These are phyloP conservation scores for Leucoraja ocellata DNA, from an alignment of 2,797 vertebrate genomes.

Conservation along the genomic window DNA sequence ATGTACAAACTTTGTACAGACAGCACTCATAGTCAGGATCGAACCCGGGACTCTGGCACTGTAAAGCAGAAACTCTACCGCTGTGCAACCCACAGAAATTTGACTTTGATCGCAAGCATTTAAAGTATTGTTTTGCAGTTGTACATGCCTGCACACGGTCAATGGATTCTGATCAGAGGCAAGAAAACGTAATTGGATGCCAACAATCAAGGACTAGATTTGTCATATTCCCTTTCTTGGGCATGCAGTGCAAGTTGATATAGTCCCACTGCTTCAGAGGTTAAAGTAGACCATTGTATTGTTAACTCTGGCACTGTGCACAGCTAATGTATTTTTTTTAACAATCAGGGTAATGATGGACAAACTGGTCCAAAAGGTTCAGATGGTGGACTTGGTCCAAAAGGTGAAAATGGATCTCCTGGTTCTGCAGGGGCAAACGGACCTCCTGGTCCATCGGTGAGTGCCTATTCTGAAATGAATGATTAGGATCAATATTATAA, in stretches of 20 bases:
- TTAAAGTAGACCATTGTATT: background rate
- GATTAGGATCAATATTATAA: background rate
- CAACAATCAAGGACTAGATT: too few species aligned
- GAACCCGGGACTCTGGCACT: too few species aligned
- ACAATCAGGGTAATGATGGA: background rate
- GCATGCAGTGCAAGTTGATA: background rate
- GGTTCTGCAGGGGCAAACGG: background rate
- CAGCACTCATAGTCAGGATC: too few species aligned
- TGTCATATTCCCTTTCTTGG: background rate
- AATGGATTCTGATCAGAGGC: too few species aligned
- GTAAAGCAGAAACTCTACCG: too few species aligned
- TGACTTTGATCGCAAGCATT: too few species aligned
- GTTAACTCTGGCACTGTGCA: background rate
- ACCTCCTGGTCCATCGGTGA: background rate
- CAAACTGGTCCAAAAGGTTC: constrained; percentile 9
- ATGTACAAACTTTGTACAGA: too few species aligned
- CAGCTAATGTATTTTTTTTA: background rate
- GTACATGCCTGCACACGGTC: too few species aligned
- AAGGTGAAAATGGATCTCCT: background rate
- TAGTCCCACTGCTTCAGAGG: background rate
- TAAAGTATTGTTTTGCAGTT: too few species aligned
- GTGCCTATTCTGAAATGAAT: background rate
- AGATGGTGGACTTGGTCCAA: background rate
- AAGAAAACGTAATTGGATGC: too few species aligned
- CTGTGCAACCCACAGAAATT: too few species aligned